These are phyloP conservation scores for Anguilla megastoma DNA, from an alignment of 2,797 vertebrate genomes.

Conservation along the genomic window DNA sequence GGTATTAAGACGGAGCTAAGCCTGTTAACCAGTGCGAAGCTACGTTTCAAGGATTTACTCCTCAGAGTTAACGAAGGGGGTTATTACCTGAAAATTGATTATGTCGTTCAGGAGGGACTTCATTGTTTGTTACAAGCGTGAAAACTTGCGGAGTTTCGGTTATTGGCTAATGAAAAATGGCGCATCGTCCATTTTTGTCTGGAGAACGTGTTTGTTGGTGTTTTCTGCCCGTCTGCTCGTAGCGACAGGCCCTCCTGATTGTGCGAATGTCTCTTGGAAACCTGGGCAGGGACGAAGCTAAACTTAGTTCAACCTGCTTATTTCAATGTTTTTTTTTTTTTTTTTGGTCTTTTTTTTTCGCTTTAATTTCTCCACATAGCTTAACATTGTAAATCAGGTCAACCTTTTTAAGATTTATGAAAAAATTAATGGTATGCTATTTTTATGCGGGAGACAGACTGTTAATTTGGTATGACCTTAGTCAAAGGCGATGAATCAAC, in stretches of 20 bases:
- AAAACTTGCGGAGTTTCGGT: conserved; percentile 61
- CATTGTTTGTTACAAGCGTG: conserved; percentile 53
- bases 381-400: conserved; percentile 82
- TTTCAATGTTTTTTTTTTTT: conserved; percentile 61
- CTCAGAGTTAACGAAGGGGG: conserved; percentile 50
- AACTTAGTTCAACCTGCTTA: conserved; percentile 68
- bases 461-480: conserved; percentile 86
- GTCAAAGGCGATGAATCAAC: conserved; percentile 81
- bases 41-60: conserved; percentile 72
- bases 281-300: conserved; percentile 60
- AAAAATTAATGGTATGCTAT: conserved; percentile 84
- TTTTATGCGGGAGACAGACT: conserved; percentile 79
- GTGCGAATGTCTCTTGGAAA: conserved; percentile 58
- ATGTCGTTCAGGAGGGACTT: conserved; percentile 50
- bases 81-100: conserved; percentile 78
- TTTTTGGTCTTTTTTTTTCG: conserved; percentile 38
- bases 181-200: conserved; percentile 37
- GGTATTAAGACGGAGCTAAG: conserved; percentile 70
- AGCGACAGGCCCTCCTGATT: conserved; percentile 54
- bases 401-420: conserved; percentile 79
- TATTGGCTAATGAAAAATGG: conserved; percentile 59
- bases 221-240: conserved; percentile 50
- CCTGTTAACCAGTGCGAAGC: conserved; percentile 71
- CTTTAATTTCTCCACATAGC: conserved; percentile 77
- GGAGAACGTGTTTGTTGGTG: conserved; percentile 45